These are phyloP conservation scores for Cathartes aura DNA, from an alignment of 2,113 vertebrate species.

Conservation along the genomic window DNA sequence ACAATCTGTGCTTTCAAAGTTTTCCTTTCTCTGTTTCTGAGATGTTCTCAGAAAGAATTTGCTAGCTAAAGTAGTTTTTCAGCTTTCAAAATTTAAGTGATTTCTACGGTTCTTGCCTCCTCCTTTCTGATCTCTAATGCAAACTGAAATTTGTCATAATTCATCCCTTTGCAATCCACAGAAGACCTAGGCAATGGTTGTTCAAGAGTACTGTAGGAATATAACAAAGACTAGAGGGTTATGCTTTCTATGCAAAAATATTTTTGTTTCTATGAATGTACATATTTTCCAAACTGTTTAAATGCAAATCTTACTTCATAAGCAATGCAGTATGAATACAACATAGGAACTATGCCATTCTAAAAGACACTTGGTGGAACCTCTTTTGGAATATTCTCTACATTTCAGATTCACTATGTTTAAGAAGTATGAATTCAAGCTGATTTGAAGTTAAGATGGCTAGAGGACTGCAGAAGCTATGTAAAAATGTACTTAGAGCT, in stretches of 20 bases:
- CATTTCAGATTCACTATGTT: neutral
- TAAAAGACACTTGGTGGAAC: neutral
- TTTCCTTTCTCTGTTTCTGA: neutral
- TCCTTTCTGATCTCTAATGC: neutral
- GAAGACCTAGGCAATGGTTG: neutral
- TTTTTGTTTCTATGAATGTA: neutral
- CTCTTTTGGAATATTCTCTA: neutral
- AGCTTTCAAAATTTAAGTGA: neutral
- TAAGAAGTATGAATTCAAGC: neutral
- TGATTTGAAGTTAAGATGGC: neutral
- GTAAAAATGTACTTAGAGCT: neutral
- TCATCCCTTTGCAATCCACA: neutral
- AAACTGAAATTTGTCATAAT: neutral
- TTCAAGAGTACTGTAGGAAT: neutral
- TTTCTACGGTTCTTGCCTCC: neutral
- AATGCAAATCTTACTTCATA: neutral
- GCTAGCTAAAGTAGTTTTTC: neutral
- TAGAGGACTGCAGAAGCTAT: neutral
- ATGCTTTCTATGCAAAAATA: neutral
- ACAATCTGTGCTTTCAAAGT: neutral
- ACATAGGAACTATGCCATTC: neutral
- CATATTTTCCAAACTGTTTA: neutral
- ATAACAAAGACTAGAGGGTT: neutral
- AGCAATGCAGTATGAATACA: neutral
- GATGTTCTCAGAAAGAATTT: neutral